Base-by-base conservation (phyloP, 2,888 invertebrate species). In the Peribatodes rhomboidaria region DNA sequence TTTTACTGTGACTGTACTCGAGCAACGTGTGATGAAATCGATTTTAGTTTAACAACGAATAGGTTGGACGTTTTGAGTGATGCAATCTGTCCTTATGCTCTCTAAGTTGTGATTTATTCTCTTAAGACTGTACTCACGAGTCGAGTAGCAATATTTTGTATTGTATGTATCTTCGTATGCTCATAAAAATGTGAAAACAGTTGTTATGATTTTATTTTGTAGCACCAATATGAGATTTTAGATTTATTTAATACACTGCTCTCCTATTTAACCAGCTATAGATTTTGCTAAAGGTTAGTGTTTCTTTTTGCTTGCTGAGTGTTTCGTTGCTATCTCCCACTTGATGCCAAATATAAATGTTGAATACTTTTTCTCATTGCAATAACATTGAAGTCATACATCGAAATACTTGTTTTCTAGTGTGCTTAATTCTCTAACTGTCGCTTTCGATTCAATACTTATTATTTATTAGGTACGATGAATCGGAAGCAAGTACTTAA, bases 31-130 rank as follows among this genome's bases (percentile, higher is more conserved):
- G 20, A 1, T 14, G 8, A 6, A 9, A 16, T 33, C 33, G 16
- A 33, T 55, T 22, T 50, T 61, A 50, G 57, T 60, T 49, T 58
- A 72, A 75, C 80, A 80, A 78, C 79, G 78, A 79, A 76, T 41
- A 55, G 56, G 59, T 60, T 41, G 18, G 35, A 49, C 60, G 65
- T 37, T 31, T 41, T 31, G 11, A 42, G 3, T 50, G 27, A 33
- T 9, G 13, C 18, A 22, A 52, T 55, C 27, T 50, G 63, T 55
- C 49, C 55, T 55, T 67, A 74, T 70, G 82, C 82, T 82, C 82
- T 82, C 82, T 82, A 82, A 49, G 80, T 81, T 81, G 83, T 82
- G 82, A 82, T 81, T 70, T 56, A 75, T 74, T 70, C 69, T 20
- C 37, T 54, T 50, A 50, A 42, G 54, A 44, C 42, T 72, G 67